phyloP scores from a whole-genome alignment of 2,888 invertebrate genomes.

The Dicyrtoma fusca region DNA sequence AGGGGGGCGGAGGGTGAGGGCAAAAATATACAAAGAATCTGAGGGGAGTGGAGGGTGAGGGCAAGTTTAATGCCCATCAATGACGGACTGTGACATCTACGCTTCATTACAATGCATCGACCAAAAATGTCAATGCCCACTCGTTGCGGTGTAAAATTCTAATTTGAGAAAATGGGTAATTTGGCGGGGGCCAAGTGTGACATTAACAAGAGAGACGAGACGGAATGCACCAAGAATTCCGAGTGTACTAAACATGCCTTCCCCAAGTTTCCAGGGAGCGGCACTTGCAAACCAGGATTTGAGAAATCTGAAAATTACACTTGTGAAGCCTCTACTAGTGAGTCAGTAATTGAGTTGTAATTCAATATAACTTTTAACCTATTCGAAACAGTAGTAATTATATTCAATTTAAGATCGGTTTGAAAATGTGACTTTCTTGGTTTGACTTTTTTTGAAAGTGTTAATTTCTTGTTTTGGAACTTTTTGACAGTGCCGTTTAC shows the following conservation, averaged over 20 bases:
- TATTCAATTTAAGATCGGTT: too few species aligned
- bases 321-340: background rate
- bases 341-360: too few species aligned
- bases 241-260: background rate
- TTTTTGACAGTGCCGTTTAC: too few species aligned
- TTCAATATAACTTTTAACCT: too few species aligned
- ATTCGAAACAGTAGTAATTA: too few species aligned
- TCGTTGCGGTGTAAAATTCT: background rate
- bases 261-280: background rate
- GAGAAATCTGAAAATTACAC: background rate
- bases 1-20: background rate
- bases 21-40: background rate
- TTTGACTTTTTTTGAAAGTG: too few species aligned
- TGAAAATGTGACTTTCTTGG: too few species aligned
- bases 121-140: background rate
- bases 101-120: background rate
- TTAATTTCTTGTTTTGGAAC: too few species aligned
- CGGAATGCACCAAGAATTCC: too few species aligned
- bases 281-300: background rate
- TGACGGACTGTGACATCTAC: background rate
- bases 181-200: constrained; percentile 4
- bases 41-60: background rate
- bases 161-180: background rate
- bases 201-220: background rate
- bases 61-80: background rate